phyloP scores from a whole-genome alignment of 23 tunicate genomes.

The Styela clava region DNA sequence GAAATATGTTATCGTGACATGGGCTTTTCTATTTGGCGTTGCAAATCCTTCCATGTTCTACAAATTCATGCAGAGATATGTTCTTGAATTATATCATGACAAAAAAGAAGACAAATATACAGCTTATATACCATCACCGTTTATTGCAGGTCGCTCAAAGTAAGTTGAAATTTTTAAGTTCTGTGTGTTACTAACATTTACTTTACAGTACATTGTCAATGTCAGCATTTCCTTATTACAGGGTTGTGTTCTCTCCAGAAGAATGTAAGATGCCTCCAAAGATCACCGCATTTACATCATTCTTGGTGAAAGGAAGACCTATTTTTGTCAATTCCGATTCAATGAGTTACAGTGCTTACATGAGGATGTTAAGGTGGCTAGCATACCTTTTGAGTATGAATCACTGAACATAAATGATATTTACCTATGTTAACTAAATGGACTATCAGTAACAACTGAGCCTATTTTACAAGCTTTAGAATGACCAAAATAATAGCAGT shows the following conservation, averaged over 20 bases:
- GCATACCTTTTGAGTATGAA: no score
- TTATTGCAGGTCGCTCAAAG: conserved; percentile 42
- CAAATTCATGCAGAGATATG: conserved; percentile 76
- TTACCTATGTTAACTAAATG: no score
- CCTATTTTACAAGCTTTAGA: no score
- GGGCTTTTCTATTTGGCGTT: conserved; percentile 45
- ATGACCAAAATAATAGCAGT: no score
- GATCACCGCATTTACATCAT: conserved; percentile 70
- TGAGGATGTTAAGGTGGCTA: conserved; percentile 74
- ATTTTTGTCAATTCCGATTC: conserved; percentile 72
- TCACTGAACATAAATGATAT: no score
- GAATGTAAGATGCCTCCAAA: conserved; percentile 84
- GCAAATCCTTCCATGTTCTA: conserved; percentile 57
- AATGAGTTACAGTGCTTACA: conserved; percentile 70
- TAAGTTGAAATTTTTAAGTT: conserved; percentile 1
- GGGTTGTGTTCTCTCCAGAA: conserved; percentile 46
- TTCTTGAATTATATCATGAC: conserved; percentile 49
- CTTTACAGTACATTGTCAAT: no score
- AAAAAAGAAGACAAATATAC: conserved; percentile 53
- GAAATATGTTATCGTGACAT: conserved; percentile 28
- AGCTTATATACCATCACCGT: conserved; percentile 59
- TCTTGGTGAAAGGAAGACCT: conserved; percentile 47
- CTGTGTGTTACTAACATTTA: not conserved
- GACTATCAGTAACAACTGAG: no score
- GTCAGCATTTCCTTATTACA: conserved; percentile 7